Evolutionary conservation across 2,797 vertebrate species (phyloP), one percentile per base, ranked within the genome.

Genomic region (Sebastes oblongus): DNA sequence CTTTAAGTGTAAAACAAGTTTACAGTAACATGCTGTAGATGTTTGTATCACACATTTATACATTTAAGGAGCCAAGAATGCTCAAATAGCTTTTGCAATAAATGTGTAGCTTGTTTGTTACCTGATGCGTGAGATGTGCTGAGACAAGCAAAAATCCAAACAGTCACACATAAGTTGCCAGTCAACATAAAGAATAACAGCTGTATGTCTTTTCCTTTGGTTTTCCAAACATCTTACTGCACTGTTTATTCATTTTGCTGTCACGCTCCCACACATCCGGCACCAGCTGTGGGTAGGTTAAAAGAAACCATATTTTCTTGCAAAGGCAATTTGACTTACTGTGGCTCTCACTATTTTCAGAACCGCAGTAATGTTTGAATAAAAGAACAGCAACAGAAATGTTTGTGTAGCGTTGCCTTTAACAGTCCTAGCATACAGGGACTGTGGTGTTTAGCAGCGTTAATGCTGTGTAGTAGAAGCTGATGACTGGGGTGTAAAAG

Each of bases 381-480:
- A 29, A 34, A 66, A 25, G 58, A 8, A 27, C 13, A 20, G 4
- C 36, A 8, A 30, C 7, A 54, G n/a, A 71, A 72, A 58, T 25
- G 46, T 56, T 30, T 56, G 16, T 66, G 27, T 22, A 24, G 46
- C 6, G n/a, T 29, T 65, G 54, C 12, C 8, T 62, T 68, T 32
- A 55, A 66, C 29, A 58, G 36, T 13, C 66, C 10, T 18, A 52
- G 64, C 60, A 50, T 25, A 77, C 11, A 46, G 36, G 20, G 11
- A 25, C 22, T 32, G 27, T 0, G 27, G 24, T 72, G 66, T 59
- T 14, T 59, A 74, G 59, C 66, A 69, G 75, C 54, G 16, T 27
- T 56, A 54, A 22, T 71, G 36, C 55, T 72, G 11, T 50, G 52
- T 39, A 20, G 66, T 29, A 66, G 65, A 78, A 83, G 71, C 65